These are phyloP conservation scores for Napeogenes sylphis DNA, from an alignment of 2,888 invertebrate species.

Conservation along the genomic window DNA sequence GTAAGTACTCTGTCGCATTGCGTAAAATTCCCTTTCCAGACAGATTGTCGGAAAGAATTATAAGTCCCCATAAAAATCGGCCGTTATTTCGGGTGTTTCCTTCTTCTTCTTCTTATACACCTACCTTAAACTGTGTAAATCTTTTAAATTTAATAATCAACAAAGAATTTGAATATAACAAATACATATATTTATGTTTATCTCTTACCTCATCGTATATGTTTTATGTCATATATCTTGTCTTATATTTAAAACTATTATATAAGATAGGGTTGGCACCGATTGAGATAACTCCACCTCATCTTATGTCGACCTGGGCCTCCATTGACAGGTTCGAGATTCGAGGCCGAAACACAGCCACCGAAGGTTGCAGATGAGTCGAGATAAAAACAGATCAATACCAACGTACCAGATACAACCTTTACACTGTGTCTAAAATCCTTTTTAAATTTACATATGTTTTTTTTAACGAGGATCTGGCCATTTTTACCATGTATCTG, in stretches of 20 bases:
- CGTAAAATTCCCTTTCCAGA: neutral
- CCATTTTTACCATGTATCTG: no score
- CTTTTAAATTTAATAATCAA: no score
- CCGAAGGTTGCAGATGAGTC: slow-evolving; percentile 10
- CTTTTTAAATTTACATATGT: neutral
- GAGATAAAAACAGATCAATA: slow-evolving; percentile 27
- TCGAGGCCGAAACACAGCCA: slow-evolving; percentile 12
- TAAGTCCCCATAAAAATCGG: no score
- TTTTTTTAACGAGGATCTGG: no score
- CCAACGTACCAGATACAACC: slow-evolving; percentile 9
- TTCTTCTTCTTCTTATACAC: no score
- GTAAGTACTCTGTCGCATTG: neutral
- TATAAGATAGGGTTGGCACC: slow-evolving; percentile 9
- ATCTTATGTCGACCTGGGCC: slow-evolving; percentile 32
- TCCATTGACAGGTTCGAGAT: slow-evolving; percentile 22
- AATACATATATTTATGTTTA: no score
- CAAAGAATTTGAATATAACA: no score
- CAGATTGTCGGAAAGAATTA: neutral
- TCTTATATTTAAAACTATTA: no score
- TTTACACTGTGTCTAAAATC: slow-evolving; percentile 8
- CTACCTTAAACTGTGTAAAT: no score
- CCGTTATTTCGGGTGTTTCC: no score
- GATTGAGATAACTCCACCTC: slow-evolving; percentile 27
- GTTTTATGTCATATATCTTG: no score
- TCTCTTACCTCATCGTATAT: no score